These are phyloP conservation scores for Melanocharis versteri DNA, from an alignment of 2,113 vertebrate genomes.

Conservation along the genomic window DNA sequence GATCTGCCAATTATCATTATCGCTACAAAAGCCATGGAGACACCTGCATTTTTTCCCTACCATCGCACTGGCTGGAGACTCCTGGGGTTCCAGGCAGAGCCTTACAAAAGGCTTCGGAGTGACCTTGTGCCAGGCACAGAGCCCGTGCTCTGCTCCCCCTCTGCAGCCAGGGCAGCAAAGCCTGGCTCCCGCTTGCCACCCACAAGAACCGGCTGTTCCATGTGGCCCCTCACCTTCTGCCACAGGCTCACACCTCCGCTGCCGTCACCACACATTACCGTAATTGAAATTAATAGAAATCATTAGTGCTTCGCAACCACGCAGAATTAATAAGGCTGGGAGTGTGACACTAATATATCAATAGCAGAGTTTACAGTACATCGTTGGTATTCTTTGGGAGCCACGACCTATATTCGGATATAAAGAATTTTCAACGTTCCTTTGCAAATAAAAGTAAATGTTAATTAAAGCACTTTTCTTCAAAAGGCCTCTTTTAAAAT, in stretches of 20 bases:
- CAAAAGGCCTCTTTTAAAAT: background rate
- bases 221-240: rapidly evolving
- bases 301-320: background rate
- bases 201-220: rapidly evolving
- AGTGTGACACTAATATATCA: background rate
- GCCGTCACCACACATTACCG: background rate
- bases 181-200: background rate
- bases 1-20: background rate
- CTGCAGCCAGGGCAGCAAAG: background rate
- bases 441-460: conserved; percentile 45
- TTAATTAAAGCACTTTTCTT: conserved; percentile 44
- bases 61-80: background rate
- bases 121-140: background rate
- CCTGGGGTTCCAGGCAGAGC: background rate
- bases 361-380: background rate
- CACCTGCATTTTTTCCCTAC: too few relatives aligned
- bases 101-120: background rate
- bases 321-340: background rate
- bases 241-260: background rate
- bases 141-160: background rate
- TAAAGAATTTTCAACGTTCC: background rate
- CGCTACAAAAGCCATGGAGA: rapidly evolving
- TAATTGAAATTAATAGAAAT: background rate
- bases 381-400: background rate
- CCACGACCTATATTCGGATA: background rate